A percentile compares a stretch with the other conserved stretches of the same genome.
phyloP scores from a whole-genome alignment of 2,888 invertebrate genomes.

The Stenolophus ochropezus region DNA sequence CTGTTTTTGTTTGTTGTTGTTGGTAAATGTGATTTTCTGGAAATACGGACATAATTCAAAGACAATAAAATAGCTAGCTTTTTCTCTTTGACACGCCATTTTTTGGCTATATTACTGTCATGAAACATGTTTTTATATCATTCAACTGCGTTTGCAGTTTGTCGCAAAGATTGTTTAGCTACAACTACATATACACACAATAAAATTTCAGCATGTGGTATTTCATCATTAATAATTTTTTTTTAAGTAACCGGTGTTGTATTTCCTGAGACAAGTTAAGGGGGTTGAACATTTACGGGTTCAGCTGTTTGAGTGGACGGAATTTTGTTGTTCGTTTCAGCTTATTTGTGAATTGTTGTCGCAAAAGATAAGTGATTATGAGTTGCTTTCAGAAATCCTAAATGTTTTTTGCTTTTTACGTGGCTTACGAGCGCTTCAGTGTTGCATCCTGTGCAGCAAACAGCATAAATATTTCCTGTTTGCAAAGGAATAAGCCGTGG shows the following conservation, averaged over 20 bases:
- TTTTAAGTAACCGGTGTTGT: background rate
- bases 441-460: background rate
- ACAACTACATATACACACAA: background rate
- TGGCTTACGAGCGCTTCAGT: constrained; percentile 6
- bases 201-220: background rate
- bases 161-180: constrained; percentile 2
- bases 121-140: background rate
- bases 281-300: background rate
- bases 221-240: background rate
- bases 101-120: background rate
- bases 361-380: background rate
- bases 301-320: background rate
- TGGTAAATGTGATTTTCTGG: too few relatives aligned
- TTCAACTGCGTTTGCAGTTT: background rate
- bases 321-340: background rate
- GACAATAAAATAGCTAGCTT: background rate
- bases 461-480: background rate
- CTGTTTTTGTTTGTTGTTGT: too few relatives aligned
- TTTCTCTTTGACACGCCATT: background rate
- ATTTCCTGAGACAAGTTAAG: background rate
- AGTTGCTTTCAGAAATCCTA: background rate
- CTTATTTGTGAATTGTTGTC: background rate
- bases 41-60: background rate
- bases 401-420: constrained; percentile 1
- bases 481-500: background rate